Conservation (phyloP, 2,113 vertebrate species). For the Rhabdomys dilectus region DNA sequence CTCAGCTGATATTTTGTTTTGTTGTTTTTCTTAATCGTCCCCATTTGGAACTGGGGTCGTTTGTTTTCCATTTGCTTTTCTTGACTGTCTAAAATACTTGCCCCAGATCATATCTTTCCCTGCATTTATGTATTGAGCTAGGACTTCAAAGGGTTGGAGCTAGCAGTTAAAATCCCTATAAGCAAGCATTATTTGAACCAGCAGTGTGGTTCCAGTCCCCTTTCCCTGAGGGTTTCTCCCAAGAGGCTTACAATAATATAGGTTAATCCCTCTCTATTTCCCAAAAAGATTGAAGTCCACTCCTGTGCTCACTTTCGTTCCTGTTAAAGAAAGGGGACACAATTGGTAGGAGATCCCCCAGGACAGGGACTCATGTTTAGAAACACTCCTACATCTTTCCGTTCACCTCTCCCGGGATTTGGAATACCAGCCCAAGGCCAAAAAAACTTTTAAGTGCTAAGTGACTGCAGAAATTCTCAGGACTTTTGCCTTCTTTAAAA, state of each 20-base stretch:
- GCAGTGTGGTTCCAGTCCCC: neutral
- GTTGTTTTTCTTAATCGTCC: neutral
- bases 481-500: neutral
- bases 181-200: neutral
- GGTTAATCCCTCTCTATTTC: neutral
- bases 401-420: neutral
- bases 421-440: neutral
- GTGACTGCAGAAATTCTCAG: neutral
- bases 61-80: constrained; percentile 49
- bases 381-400: neutral
- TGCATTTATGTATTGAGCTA: neutral
- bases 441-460: neutral
- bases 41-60: neutral
- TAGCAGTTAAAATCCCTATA: constrained; percentile 18
- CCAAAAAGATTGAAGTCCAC: neutral
- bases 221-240: neutral
- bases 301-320: constrained; percentile 50
- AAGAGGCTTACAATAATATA: neutral
- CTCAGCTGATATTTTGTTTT: constrained; percentile 41
- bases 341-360: constrained; percentile 58
- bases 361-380: neutral
- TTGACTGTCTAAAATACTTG: neutral
- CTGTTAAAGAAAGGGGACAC: constrained; percentile 36
- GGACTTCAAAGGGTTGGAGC: constrained; percentile 14
- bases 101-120: constrained; percentile 11